Percentiles rank a stretch among this genome's conserved stretches.
Evolutionary conservation across 2,888 invertebrate species (phyloP).

Genomic region (Lomographa bimaculata): DNA sequence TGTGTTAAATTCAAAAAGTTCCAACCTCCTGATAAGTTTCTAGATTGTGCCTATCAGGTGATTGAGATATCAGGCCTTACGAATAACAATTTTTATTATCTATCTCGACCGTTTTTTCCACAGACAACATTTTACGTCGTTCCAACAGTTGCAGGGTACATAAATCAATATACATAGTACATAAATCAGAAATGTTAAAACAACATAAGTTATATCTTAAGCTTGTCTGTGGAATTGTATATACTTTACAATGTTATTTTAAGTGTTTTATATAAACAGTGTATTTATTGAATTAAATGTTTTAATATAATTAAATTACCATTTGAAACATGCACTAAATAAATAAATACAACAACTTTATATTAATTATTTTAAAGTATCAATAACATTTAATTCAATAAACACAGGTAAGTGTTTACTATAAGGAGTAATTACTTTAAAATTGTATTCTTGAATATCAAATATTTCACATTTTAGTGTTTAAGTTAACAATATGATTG

Average conservation of each 20-base stretch:
- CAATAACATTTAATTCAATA: too few relatives aligned
- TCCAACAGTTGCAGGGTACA: constrained; percentile 58
- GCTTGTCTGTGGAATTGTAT: constrained; percentile 52
- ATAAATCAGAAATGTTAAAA: constrained; percentile 48
- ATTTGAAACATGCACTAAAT: too few relatives aligned
- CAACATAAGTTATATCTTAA: constrained; percentile 36
- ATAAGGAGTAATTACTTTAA: constrained; percentile 7
- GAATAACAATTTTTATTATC: too few relatives aligned
- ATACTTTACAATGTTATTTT: constrained; percentile 19
- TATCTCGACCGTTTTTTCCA: too few relatives aligned
- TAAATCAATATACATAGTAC: constrained; percentile 55
- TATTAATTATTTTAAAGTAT: too few relatives aligned
- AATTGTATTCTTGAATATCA: constrained; percentile 19
- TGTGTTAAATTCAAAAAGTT: too few relatives aligned
- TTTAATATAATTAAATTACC: not conserved
- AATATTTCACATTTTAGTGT: constrained; percentile 8
- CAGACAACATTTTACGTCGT: constrained; percentile 44
- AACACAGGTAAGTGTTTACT: constrained; percentile 10
- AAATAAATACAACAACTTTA: too few relatives aligned
- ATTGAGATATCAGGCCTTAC: too few relatives aligned
- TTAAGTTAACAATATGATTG: constrained; percentile 15
- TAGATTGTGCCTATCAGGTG: too few relatives aligned
- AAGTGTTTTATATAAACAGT: constrained; percentile 9
- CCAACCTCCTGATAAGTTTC: too few relatives aligned
- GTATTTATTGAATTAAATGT: constrained; percentile 9